These are phyloP conservation scores for Micropoecilia bifurca DNA, from an alignment of 2,797 vertebrate genomes.

Conservation along the genomic window DNA sequence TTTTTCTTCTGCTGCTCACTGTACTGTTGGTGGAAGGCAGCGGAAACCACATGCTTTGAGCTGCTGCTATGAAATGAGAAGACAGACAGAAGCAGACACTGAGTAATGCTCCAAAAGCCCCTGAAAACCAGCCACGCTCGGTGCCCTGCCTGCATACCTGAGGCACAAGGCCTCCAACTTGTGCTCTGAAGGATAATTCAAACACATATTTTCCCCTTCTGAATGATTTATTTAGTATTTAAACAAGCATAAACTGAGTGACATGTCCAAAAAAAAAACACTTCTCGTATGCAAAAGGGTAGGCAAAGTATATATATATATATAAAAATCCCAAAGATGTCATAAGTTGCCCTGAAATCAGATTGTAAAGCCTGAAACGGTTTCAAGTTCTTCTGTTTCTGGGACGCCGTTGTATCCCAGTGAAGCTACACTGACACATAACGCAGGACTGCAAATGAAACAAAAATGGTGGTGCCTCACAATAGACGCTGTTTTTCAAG, in stretches of 20 bases:
- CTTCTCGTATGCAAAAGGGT: conserved; percentile 1
- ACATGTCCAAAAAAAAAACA: background rate
- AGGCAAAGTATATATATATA: background rate
- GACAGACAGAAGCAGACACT: conserved; percentile 46
- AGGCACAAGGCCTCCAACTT: background rate
- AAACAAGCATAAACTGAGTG: background rate
- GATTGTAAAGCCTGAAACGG: background rate
- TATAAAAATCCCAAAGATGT: background rate
- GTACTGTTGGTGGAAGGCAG: conserved; percentile 73
- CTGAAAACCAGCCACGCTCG: conserved; percentile 10
- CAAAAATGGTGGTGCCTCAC: background rate
- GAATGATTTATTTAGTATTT: background rate
- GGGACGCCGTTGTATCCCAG: background rate
- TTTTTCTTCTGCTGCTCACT: conserved; percentile 28
- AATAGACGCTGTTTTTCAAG: background rate
- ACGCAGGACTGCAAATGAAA: background rate
- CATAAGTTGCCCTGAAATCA: conserved; percentile 3
- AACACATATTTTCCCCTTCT: conserved; percentile 2
- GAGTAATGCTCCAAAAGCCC: conserved; percentile 26
- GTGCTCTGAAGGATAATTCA: background rate
- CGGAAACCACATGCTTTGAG: conserved; percentile 77
- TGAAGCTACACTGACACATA: background rate
- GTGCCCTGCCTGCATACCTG: conserved; percentile 4
- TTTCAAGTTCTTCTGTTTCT: background rate
- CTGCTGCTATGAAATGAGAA: conserved; percentile 45